phyloP scores from a whole-genome alignment of 2,113 vertebrate genomes.

The Struthidea cinerea region DNA sequence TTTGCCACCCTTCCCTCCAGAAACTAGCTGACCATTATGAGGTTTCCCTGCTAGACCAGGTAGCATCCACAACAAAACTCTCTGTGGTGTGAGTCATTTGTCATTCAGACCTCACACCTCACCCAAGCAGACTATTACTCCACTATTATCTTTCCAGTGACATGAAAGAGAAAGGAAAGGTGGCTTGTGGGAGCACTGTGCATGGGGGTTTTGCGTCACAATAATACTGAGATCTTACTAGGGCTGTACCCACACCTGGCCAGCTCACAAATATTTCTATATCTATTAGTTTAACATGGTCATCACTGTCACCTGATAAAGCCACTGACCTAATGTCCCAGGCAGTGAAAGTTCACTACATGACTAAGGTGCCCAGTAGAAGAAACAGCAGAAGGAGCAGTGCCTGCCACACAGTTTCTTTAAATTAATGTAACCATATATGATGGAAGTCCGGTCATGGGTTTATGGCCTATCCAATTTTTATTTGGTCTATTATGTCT shows the following conservation, averaged over 20 bases:
- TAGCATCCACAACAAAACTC: not conserved
- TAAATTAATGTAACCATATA: not conserved
- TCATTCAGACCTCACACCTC: not conserved
- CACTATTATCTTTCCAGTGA: not conserved
- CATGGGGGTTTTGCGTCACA: not conserved
- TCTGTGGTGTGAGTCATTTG: not conserved
- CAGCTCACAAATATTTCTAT: not conserved
- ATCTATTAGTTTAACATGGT: not conserved
- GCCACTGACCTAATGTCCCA: not conserved
- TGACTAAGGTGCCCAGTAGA: not conserved
- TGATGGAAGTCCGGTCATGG: not conserved
- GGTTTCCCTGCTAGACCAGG: not conserved
- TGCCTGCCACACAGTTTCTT: not conserved
- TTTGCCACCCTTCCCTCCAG: not conserved
- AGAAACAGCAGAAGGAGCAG: not conserved
- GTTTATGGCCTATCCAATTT: not conserved
- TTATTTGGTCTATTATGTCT: not conserved
- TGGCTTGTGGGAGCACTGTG: rapidly evolving
- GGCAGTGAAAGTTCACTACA: not conserved
- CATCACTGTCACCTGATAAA: not conserved
- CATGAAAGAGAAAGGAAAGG: not conserved
- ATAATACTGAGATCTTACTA: not conserved
- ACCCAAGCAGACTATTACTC: not conserved
- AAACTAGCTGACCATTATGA: not conserved
- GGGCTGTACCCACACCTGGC: not conserved